A percentile compares a stretch with the other conserved stretches of the same genome.
Conservation (phyloP, 2,797 vertebrate species). For the Gallinago stenura region DNA sequence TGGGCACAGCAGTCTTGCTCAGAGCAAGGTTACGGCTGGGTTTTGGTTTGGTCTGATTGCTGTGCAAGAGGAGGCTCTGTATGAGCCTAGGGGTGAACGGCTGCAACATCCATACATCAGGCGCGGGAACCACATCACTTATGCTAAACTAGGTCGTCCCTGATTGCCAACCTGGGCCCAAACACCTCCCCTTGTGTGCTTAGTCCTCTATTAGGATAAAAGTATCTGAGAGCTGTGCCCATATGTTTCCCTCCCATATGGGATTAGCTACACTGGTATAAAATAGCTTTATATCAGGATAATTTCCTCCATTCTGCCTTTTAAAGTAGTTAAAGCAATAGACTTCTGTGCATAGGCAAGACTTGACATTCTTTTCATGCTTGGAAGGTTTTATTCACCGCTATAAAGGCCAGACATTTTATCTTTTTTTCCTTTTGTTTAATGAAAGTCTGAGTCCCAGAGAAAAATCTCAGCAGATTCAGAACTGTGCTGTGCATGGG, state of each 20-base stretch:
- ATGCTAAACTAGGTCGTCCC: neutral
- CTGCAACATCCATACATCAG: neutral
- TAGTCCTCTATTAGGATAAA: neutral
- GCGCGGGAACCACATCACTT: neutral
- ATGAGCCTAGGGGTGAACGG: neutral
- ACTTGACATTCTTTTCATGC: constrained; percentile 34
- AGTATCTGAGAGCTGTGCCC: neutral
- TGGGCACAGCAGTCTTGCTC: neutral
- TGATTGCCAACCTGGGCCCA: neutral
- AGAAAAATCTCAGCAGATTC: neutral
- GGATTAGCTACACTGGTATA: neutral
- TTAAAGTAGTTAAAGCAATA: constrained; percentile 7
- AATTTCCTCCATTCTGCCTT: constrained; percentile 13
- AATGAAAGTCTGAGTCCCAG: neutral
- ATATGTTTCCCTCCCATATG: neutral
- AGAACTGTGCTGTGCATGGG: neutral
- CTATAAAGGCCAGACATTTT: neutral
- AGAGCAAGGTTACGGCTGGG: neutral
- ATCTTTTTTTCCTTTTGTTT: neutral
- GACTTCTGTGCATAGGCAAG: neutral
- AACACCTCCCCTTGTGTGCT: neutral
- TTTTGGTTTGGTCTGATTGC: neutral
- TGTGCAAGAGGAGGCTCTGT: neutral
- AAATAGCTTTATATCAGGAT: neutral
- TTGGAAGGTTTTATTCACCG: constrained; percentile 46